These are phyloP conservation scores for Chaetodon trifascialis DNA, from an alignment of 2,113 vertebrate genomes.

Conservation along the genomic window DNA sequence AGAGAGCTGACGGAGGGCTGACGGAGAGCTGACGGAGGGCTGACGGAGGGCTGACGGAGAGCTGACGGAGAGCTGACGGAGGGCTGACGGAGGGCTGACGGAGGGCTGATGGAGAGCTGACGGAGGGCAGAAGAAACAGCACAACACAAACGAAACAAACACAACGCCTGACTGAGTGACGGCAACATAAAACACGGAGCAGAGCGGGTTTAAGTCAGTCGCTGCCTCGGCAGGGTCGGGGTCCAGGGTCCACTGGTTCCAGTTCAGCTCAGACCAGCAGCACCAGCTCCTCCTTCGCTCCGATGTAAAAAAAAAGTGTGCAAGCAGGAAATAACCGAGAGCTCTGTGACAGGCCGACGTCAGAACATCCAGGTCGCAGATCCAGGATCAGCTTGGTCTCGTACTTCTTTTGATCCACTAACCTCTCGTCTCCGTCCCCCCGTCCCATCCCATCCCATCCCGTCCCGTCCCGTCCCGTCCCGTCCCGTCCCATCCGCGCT, in stretches of 20 bases:
- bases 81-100: too few relatives aligned
- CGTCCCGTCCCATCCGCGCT: too few relatives aligned
- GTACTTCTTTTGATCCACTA: slow-evolving; percentile 58
- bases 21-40: too few relatives aligned
- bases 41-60: too few relatives aligned
- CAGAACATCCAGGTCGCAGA: slow-evolving; percentile 55
- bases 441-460: slow-evolving; percentile 32
- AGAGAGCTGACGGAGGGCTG: too few relatives aligned
- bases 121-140: slow-evolving; percentile 21
- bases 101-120: neutral
- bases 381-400: slow-evolving; percentile 51
- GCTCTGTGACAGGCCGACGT: neutral
- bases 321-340: slow-evolving; percentile 35
- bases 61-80: too few relatives aligned
- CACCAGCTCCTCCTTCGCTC: slow-evolving; percentile 8
- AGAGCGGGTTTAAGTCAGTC: neutral
- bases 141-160: slow-evolving; percentile 45
- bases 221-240: neutral
- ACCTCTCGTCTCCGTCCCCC: slow-evolving; percentile 53
- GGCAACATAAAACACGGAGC: neutral
- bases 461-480: slow-evolving; percentile 40
- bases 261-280: slow-evolving; percentile 46
- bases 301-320: neutral
- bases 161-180: slow-evolving; percentile 10
- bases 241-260: slow-evolving; percentile 25